These are phyloP conservation scores for Lutjanus argentimaculatus DNA, from an alignment of 2,797 vertebrate species.

Conservation along the genomic window DNA sequence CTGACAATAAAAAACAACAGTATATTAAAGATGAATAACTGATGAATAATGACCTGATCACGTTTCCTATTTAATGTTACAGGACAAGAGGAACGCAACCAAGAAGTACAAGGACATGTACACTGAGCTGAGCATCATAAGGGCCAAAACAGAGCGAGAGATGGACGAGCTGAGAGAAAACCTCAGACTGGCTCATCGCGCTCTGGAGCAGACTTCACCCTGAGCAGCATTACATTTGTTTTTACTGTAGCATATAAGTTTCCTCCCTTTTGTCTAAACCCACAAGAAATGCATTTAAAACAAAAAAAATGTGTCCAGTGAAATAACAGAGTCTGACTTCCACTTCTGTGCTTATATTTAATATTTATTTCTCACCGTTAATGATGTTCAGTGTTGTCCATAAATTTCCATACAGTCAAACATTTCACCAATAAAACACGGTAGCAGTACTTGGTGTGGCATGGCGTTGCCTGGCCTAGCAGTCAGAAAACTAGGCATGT, in stretches of 20 bases:
- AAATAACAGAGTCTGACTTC: too few species aligned
- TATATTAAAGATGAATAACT: too few species aligned
- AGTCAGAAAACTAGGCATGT: too few species aligned
- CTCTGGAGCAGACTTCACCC: slow-evolving; percentile 62
- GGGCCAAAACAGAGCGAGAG: slow-evolving; percentile 70
- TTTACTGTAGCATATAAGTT: neutral
- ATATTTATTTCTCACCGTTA: too few species aligned
- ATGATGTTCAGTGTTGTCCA: too few species aligned
- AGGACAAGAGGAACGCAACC: slow-evolving; percentile 78
- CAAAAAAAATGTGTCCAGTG: neutral
- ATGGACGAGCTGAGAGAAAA: slow-evolving; percentile 79
- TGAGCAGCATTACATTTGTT: slow-evolving; percentile 15
- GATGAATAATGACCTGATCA: neutral
- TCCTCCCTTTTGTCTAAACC: neutral
- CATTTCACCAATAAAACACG: too few species aligned
- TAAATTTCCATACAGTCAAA: too few species aligned
- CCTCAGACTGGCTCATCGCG: slow-evolving; percentile 76
- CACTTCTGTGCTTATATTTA: too few species aligned
- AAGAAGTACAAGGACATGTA: slow-evolving; percentile 78
- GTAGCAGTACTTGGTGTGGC: too few species aligned
- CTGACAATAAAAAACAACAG: too few species aligned
- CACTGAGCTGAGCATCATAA: slow-evolving; percentile 74
- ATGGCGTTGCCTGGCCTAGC: too few species aligned
- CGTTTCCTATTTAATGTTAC: neutral
- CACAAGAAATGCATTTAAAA: neutral